Base-by-base conservation (phyloP, 2,888 invertebrate species). In the Lasioglossum leucozonium region DNA sequence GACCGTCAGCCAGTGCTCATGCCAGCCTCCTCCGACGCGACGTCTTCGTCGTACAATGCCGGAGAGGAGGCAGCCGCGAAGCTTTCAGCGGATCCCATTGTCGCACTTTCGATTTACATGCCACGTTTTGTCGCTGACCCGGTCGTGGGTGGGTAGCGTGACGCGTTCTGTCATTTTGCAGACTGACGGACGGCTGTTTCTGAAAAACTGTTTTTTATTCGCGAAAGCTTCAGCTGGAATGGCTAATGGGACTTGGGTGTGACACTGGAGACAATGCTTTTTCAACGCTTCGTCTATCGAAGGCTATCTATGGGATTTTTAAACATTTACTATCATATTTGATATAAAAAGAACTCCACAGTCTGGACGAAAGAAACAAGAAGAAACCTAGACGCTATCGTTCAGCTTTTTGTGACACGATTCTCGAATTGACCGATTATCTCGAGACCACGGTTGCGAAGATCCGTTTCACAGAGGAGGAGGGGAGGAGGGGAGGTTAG, bases 381-480 rank as follows among this genome's bases (percentile, higher is more conserved):
- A 26, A 34, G 26, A 71, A 30, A 26, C n/a, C 71, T 26, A 42
- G 42, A 18, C 42, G 5, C 13, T 67, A 18, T 40, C 42, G 84
- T 75, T 74, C 72, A 75, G 51, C 67, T 78, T 82, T 82, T 86
- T 84, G 79, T 79, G 47, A 18, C n/a, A 79, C 79, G 77, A 82
- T 74, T 67, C 74, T 82, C 55, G 79, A 89, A 84, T 88, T 79
- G 78, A 67, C 71, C 86, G 86, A 89, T 89, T 87, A 89, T 79
- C 73, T 62, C 72, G 71, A 79, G 74, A 79, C 30, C 79, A 62
- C 80, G 75, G 87, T 84, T 84, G 34, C 3, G 83, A 84, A 89
- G 91, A 91, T 92, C 91, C 87, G 88, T 92, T 92, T 93, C 92
- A 91, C 87, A 88, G 88, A 76, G 80, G 86, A 84, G 85, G 88